Conservation (phyloP, 2,888 invertebrate species). For the Sphaeridia pumilis region DNA sequence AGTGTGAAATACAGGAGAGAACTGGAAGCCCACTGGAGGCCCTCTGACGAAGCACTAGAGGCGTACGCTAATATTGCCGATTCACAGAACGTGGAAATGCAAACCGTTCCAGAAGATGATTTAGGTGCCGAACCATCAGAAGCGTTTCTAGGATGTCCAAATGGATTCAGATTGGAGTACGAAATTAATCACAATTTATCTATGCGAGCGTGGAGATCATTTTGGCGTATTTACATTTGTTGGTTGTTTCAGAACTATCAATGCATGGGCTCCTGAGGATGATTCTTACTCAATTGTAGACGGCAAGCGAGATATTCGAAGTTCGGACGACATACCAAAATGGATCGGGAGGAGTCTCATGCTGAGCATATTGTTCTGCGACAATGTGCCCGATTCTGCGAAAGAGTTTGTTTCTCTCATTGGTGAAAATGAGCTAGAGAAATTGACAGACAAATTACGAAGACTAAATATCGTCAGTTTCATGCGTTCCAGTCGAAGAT, state of each 20-base stretch:
- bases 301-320: not conserved
- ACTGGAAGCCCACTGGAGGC: too few species aligned
- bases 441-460: constrained; percentile 11
- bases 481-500: constrained; percentile 2
- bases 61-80: not conserved
- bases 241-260: too few species aligned
- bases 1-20: constrained; percentile 13
- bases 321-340: constrained; percentile 11
- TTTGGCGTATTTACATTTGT: too few species aligned
- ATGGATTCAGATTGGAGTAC: too few species aligned
- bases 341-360: constrained; percentile 23
- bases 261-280: too few species aligned
- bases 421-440: constrained; percentile 15
- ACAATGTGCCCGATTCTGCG: constrained; percentile 14
- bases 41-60: not conserved
- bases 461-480: constrained; percentile 11
- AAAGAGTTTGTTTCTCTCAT: constrained; percentile 11
- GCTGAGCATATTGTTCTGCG: constrained; percentile 20
- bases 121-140: not conserved
- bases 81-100: not conserved
- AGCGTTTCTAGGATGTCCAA: not conserved
- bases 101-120: not conserved
- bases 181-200: too few species aligned
- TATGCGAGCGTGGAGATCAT: too few species aligned
- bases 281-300: too few species aligned